Evolutionary conservation across 2,113 vertebrate species (phyloP).

Genomic region (Perognathus longimembris): DNA sequence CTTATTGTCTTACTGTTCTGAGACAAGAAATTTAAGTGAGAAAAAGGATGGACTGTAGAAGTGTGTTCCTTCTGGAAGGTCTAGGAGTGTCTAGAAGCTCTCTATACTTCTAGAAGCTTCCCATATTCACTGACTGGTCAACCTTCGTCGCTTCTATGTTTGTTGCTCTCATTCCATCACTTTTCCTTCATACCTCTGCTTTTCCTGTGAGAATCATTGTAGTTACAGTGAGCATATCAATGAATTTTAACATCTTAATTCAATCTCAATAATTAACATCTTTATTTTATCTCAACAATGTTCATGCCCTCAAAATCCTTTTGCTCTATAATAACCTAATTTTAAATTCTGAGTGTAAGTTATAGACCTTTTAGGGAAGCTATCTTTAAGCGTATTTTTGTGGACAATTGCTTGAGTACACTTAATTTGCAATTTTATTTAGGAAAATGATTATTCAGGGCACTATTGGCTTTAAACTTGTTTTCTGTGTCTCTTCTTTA

Average conservation of each 20-base stretch:
- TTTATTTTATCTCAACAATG: background rate
- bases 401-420: no score
- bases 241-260: background rate
- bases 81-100: no score
- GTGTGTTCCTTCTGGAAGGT: background rate
- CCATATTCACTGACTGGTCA: accelerated
- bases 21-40: background rate
- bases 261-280: background rate
- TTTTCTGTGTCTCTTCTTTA: background rate
- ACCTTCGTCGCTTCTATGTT: accelerated
- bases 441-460: no score
- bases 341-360: background rate
- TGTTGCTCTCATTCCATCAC: accelerated
- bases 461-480: no score
- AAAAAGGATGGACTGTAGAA: no score
- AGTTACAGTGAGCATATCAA: background rate
- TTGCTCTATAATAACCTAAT: background rate
- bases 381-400: background rate
- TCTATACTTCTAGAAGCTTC: background rate
- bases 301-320: no score
- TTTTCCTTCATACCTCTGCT: background rate
- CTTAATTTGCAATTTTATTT: no score
- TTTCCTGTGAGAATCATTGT: background rate
- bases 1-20: background rate
- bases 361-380: background rate